Evolutionary conservation across 2,888 invertebrate species (phyloP).

Genomic region (Physocephala rufipes): DNA sequence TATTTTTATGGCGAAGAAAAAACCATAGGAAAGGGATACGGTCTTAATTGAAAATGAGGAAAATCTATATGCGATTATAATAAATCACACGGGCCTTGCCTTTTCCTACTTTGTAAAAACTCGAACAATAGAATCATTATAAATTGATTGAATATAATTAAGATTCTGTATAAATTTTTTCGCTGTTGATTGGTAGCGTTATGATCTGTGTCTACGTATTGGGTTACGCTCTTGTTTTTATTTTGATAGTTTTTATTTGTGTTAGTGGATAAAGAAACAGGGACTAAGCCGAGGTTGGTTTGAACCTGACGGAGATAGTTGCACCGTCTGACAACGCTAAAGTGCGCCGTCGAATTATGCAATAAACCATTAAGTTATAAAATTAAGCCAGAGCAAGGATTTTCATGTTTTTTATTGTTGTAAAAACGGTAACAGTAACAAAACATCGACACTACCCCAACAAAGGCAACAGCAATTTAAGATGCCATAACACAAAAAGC

Average conservation of each 20-base stretch:
- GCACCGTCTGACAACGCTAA: slow-evolving; percentile 2
- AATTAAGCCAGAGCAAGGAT: slow-evolving; percentile 25
- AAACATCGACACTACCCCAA: slow-evolving; percentile 21
- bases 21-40: background rate
- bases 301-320: background rate
- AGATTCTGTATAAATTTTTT: background rate
- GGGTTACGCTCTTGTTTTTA: background rate
- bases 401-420: background rate
- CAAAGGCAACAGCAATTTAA: slow-evolving; percentile 17
- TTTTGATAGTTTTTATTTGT: too few species aligned
- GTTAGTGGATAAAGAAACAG: background rate
- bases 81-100: background rate
- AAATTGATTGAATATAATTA: slow-evolving; percentile 16
- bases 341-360: slow-evolving; percentile 30
- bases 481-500: slow-evolving; percentile 21
- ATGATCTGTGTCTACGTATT: too few species aligned
- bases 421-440: slow-evolving; percentile 12
- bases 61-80: slow-evolving; percentile 8
- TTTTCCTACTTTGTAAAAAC: background rate
- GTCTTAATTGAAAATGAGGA: slow-evolving; percentile 6
- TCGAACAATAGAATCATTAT: background rate
- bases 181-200: background rate
- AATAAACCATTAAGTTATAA: slow-evolving; percentile 39
- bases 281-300: background rate
- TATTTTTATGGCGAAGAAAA: too few species aligned